phyloP scores from a whole-genome alignment of 1,140 invertebrate species.

The Triops longicaudatus region DNA sequence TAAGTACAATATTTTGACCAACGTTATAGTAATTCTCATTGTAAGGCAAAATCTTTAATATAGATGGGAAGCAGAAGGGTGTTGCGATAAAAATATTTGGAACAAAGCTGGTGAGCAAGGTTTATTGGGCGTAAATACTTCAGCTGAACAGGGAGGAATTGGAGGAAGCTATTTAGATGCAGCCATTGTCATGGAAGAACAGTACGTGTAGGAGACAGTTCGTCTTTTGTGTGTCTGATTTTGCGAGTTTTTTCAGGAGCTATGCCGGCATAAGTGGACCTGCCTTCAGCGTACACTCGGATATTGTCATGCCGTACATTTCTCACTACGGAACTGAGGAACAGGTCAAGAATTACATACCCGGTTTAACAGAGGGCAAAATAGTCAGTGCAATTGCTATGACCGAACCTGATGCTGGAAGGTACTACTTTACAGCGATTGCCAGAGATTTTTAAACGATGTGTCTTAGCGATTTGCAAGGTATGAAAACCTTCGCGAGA shows the following conservation, averaged over 20 bases:
- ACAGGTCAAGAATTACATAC: slow-evolving; percentile 43
- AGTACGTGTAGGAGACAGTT: slow-evolving; percentile 35
- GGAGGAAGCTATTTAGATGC: slow-evolving; percentile 43
- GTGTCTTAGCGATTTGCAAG: slow-evolving; percentile 44
- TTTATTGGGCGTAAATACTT: slow-evolving; percentile 42
- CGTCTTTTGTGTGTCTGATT: slow-evolving; percentile 23
- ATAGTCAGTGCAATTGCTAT: slow-evolving; percentile 45
- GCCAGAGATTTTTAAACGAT: slow-evolving; percentile 23
- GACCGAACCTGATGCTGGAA: slow-evolving; percentile 45
- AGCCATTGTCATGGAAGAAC: slow-evolving; percentile 43
- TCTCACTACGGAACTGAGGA: slow-evolving; percentile 42
- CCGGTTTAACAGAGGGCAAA: slow-evolving; percentile 41
- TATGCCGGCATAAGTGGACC: slow-evolving; percentile 43
- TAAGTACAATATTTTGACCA: slow-evolving; percentile 35
- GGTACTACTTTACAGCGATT: slow-evolving; percentile 33
- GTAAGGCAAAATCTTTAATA: slow-evolving; percentile 28
- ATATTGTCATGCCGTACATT: slow-evolving; percentile 47
- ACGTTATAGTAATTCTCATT: too few relatives aligned
- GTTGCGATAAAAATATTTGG: slow-evolving; percentile 42
- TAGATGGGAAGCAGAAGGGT: slow-evolving; percentile 43
- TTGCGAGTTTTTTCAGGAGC: slow-evolving; percentile 33
- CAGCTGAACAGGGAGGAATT: slow-evolving; percentile 41
- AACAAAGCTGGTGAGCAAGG: slow-evolving; percentile 41
- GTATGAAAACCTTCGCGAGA: slow-evolving; percentile 42
- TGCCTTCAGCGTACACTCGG: slow-evolving; percentile 43